Evolutionary conservation across 2,797 vertebrate species (phyloP).

Genomic region (Loris lydekkerianus): DNA sequence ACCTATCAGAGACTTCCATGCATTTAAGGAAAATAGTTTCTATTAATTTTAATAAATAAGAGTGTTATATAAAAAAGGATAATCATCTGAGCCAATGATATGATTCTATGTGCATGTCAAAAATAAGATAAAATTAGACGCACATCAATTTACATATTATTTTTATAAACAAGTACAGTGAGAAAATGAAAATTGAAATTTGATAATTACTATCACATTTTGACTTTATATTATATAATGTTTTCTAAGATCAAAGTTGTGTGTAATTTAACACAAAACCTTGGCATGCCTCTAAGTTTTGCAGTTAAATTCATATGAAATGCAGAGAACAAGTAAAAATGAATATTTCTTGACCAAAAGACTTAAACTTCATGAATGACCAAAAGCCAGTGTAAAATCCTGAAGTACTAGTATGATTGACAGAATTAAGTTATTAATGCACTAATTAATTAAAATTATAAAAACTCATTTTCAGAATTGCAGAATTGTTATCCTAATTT

Average conservation of each 20-base stretch:
- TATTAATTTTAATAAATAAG: neutral
- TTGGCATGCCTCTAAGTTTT: neutral
- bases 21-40: slow-evolving; percentile 13
- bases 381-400: neutral
- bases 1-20: neutral
- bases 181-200: slow-evolving; percentile 25
- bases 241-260: neutral
- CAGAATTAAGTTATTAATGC: neutral
- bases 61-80: neutral
- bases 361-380: neutral
- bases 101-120: neutral
- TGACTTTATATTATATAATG: neutral
- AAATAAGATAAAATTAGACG: slow-evolving; percentile 37
- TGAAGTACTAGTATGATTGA: neutral
- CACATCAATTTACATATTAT: neutral
- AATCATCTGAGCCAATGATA: neutral
- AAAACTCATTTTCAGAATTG: neutral
- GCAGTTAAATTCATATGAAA: neutral
- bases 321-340: neutral
- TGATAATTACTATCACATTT: neutral
- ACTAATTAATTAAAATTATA: neutral
- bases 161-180: slow-evolving; percentile 18
- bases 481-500: neutral
- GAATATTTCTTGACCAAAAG: neutral
- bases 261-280: neutral